phyloP scores from a whole-genome alignment of 2,113 vertebrate species.

The Phyllopteryx taeniolatus region DNA sequence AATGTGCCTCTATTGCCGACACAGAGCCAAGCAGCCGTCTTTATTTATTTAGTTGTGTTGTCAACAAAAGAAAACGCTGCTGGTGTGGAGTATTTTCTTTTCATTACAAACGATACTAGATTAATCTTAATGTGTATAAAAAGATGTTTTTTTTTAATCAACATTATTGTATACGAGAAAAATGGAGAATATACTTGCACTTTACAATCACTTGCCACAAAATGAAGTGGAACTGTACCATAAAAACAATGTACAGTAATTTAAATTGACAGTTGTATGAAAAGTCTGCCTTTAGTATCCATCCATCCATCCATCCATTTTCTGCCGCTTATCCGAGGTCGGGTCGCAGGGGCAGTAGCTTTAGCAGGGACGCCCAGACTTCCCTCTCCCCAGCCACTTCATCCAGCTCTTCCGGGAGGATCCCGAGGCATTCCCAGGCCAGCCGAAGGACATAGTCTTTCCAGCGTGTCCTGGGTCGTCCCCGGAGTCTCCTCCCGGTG shows the following conservation, averaged over 20 bases:
- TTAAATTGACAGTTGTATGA: not conserved
- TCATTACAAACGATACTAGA: not conserved
- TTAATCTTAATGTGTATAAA: conserved; percentile 6
- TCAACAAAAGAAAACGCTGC: not conserved
- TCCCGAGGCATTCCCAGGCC: too few species aligned
- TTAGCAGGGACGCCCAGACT: too few species aligned
- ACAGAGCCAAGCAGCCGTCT: not conserved
- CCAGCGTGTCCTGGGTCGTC: too few species aligned
- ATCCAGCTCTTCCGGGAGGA: too few species aligned
- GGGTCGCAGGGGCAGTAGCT: too few species aligned
- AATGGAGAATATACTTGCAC: not conserved
- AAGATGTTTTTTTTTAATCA: not conserved
- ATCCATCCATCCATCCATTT: too few species aligned
- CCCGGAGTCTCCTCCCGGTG: too few species aligned
- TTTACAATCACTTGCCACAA: not conserved
- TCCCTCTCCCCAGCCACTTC: too few species aligned
- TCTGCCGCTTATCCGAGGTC: too few species aligned
- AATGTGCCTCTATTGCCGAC: not conserved
- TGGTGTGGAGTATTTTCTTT: not conserved
- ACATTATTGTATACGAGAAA: not conserved
- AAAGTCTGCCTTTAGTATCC: not conserved
- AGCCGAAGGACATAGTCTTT: too few species aligned
- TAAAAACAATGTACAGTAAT: not conserved
- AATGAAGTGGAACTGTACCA: not conserved
- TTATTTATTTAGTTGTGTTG: not conserved